Conservation (phyloP, 2,888 invertebrate species). For the Kuschelorhynchus macadamiae region DNA sequence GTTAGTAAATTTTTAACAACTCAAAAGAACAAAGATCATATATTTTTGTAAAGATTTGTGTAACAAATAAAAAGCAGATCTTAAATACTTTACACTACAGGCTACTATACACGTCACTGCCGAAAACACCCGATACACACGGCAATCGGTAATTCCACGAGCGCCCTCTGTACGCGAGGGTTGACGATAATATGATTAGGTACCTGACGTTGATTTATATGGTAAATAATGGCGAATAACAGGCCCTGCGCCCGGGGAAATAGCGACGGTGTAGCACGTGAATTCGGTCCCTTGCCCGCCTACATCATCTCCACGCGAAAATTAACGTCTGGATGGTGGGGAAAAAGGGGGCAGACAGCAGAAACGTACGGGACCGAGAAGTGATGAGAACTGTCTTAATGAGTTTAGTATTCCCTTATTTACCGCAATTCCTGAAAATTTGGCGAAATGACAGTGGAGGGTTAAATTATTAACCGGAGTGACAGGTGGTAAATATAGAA, state of each 20-base stretch:
- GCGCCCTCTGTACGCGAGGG: constrained; percentile 47
- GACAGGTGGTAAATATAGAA: background rate
- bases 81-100: background rate
- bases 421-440: constrained; percentile 47
- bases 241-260: constrained; percentile 40
- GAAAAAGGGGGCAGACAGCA: constrained; percentile 6
- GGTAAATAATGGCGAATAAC: constrained; percentile 59
- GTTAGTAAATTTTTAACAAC: too few species aligned
- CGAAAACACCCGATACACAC: constrained; percentile 12
- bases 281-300: constrained; percentile 20
- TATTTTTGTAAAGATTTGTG: too few species aligned
- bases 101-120: constrained; percentile 13
- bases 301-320: constrained; percentile 26
- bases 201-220: constrained; percentile 61
- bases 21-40: too few species aligned
- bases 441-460: constrained; percentile 30
- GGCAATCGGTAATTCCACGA: constrained; percentile 32
- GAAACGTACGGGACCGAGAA: constrained; percentile 25
- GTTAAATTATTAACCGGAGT: constrained; percentile 25
- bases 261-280: constrained; percentile 45
- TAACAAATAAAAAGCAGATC: too few species aligned
- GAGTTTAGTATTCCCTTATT: constrained; percentile 50
- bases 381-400: constrained; percentile 45
- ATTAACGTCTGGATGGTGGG: constrained; percentile 34
- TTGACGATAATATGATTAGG: constrained; percentile 58